phyloP scores from a whole-genome alignment of 2,888 invertebrate species.

The Ormyrus labotus region DNA sequence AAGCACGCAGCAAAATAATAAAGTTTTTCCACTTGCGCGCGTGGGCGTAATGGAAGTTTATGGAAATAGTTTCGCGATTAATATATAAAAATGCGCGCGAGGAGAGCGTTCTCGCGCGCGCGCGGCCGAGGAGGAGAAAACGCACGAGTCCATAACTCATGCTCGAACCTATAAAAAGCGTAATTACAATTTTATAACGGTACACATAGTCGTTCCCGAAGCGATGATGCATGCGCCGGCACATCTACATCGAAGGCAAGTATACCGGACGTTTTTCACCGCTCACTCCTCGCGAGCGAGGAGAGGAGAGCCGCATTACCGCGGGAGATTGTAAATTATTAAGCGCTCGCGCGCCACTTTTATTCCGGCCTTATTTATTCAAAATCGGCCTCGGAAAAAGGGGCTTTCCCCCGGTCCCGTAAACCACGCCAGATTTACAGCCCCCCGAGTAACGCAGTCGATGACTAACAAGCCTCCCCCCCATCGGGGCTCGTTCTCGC shows the following conservation, averaged over 20 bases:
- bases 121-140: conserved; percentile 12
- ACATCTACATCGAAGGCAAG: conserved; percentile 7
- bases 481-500: neutral
- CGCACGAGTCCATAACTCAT: conserved; percentile 45
- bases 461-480: conserved; percentile 52
- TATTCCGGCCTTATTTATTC: neutral
- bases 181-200: conserved; percentile 55
- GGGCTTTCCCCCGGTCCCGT: neutral
- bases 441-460: conserved; percentile 50
- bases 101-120: neutral
- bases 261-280: conserved; percentile 8
- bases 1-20: neutral
- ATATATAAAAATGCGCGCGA: conserved; percentile 34
- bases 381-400: neutral
- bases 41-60: neutral
- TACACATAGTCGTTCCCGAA: conserved; percentile 26
- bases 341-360: neutral
- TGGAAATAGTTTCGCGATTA: conserved; percentile 28
- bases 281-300: neutral
- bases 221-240: conserved; percentile 33
- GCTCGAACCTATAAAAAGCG: conserved; percentile 33
- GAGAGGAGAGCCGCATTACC: neutral
- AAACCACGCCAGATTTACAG: conserved; percentile 47
- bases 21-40: neutral
- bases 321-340: conserved; percentile 14